A percentile compares a stretch with the other conserved stretches of the same genome.
These are phyloP conservation scores for Koerneria pararmatus DNA, from an alignment of 2,888 invertebrate genomes.

Conservation along the genomic window DNA sequence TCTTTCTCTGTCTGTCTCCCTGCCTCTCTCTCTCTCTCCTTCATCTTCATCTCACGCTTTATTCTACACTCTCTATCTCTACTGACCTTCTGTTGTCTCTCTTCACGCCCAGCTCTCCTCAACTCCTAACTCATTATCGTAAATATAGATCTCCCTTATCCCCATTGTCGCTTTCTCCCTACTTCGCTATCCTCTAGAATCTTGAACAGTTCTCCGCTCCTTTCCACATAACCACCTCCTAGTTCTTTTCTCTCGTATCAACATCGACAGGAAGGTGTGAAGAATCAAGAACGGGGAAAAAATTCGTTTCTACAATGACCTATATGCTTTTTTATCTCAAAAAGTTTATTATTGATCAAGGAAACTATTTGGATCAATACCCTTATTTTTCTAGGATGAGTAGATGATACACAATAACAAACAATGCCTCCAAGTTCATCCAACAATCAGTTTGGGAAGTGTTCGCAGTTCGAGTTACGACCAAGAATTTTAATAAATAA, in stretches of 20 bases:
- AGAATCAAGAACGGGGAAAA: too few species aligned
- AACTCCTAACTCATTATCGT: neutral
- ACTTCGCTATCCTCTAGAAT: neutral
- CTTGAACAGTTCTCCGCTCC: neutral
- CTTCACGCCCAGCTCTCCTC: neutral
- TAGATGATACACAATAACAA: too few species aligned
- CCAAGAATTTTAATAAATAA: too few species aligned
- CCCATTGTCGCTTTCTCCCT: constrained; percentile 9
- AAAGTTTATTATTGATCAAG: too few species aligned
- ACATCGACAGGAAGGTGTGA: too few species aligned
- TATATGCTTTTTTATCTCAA: too few species aligned
- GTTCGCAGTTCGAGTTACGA: too few species aligned
- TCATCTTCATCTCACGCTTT: neutral
- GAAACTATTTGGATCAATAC: too few species aligned
- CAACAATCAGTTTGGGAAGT: too few species aligned
- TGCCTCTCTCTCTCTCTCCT: neutral
- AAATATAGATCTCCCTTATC: neutral
- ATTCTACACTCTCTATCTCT: constrained; percentile 8
- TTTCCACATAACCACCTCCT: constrained; percentile 5
- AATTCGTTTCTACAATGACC: too few species aligned
- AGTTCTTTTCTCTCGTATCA: neutral
- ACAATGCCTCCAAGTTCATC: too few species aligned
- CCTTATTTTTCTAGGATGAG: too few species aligned
- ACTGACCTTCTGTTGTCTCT: constrained; percentile 3
- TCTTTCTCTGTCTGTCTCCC: neutral